phyloP scores from a whole-genome alignment of 2,113 vertebrate species.

The Passer domesticus region DNA sequence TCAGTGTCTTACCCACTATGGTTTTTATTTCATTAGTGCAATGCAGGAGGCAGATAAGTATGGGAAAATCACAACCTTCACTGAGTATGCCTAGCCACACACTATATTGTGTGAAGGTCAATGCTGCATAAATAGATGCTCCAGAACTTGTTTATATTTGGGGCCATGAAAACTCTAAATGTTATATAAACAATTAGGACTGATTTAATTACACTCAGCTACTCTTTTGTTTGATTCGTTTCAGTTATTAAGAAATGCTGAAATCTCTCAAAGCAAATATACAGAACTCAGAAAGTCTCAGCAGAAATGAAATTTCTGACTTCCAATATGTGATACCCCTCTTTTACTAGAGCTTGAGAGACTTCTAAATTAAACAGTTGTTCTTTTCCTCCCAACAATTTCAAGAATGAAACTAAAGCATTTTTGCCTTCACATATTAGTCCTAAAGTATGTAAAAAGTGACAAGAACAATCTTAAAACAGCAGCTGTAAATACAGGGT shows the following conservation, averaged over 20 bases:
- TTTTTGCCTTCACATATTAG: neutral
- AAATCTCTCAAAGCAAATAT: neutral
- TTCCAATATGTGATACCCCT: neutral
- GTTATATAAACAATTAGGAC: neutral
- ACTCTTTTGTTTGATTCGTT: neutral
- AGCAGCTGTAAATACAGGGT: neutral
- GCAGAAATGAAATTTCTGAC: neutral
- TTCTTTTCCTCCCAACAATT: neutral
- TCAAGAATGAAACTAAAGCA: neutral
- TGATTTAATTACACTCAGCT: conserved; percentile 26
- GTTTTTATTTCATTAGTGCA: neutral
- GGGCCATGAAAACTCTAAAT: neutral
- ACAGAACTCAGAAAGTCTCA: neutral
- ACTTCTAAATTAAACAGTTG: neutral
- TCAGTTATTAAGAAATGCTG: conserved; percentile 23
- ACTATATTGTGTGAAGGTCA: neutral
- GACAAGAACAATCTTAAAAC: neutral
- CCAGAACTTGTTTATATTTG: neutral
- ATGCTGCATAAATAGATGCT: neutral
- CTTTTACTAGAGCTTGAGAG: neutral
- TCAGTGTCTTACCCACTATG: neutral
- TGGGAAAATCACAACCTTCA: neutral
- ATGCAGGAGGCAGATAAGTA: neutral
- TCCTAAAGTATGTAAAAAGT: neutral
- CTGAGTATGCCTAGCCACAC: neutral